phyloP scores from a whole-genome alignment of 2,113 vertebrate genomes.

The Alexandromys fortis region DNA sequence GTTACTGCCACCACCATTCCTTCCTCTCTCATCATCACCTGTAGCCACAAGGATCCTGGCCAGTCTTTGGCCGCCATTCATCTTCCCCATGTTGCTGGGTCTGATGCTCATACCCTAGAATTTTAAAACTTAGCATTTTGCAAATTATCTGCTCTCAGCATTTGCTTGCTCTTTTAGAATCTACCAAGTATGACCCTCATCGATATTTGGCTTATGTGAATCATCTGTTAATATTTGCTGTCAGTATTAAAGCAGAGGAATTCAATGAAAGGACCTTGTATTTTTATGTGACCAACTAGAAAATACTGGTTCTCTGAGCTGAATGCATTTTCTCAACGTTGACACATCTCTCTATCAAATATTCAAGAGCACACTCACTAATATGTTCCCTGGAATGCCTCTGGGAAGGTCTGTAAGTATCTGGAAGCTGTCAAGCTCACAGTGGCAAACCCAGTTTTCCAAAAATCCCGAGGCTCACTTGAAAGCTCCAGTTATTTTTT shows the following conservation, averaged over 20 bases:
- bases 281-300: not conserved
- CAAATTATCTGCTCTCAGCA: not conserved
- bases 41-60: not conserved
- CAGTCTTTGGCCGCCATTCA: not conserved
- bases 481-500: conserved; percentile 2
- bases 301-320: not conserved
- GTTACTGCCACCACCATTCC: too few relatives aligned
- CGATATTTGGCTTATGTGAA: not conserved
- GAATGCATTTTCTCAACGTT: conserved; percentile 4
- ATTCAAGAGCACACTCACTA: conserved; percentile 21
- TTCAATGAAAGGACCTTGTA: conserved; percentile 5
- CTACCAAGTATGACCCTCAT: not conserved
- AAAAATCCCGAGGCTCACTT: not conserved
- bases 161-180: not conserved
- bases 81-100: not conserved
- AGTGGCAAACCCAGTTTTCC: not conserved
- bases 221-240: conserved; percentile 11
- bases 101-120: not conserved
- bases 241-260: conserved; percentile 9
- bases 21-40: not conserved
- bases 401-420: not conserved
- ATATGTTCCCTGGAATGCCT: not conserved
- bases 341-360: not conserved
- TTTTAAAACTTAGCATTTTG: not conserved
- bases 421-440: conserved; percentile 17